Evolutionary conservation across 2,113 vertebrate species (phyloP).

Genomic region (Delphinus delphis): DNA sequence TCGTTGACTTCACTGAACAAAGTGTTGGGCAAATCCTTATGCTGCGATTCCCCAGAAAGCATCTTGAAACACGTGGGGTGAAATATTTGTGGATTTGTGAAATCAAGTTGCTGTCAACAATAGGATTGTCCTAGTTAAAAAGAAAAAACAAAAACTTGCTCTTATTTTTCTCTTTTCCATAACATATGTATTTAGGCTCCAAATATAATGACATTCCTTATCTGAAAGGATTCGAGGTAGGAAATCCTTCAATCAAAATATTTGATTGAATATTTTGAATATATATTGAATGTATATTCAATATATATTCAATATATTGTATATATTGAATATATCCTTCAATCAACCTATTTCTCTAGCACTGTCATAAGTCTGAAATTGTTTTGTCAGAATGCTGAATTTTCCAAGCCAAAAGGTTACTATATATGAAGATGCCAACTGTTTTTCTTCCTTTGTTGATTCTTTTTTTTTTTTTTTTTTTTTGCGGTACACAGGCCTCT

Average conservation of each 20-base stretch:
- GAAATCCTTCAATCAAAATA: slow-evolving; percentile 38
- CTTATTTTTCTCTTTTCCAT: slow-evolving; percentile 3
- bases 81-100: background rate
- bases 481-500: too few relatives aligned
- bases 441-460: slow-evolving; percentile 43
- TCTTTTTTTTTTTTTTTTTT: background rate
- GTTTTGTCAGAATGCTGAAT: slow-evolving; percentile 59
- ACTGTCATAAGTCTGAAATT: slow-evolving; percentile 16
- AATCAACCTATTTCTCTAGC: slow-evolving; percentile 54
- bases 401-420: slow-evolving; percentile 57
- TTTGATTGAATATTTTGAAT: too few relatives aligned
- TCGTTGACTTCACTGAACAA: background rate
- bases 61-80: background rate
- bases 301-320: too few relatives aligned
- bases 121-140: background rate
- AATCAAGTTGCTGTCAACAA: background rate
- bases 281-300: too few relatives aligned
- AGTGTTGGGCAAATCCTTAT: background rate
- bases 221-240: slow-evolving; percentile 37
- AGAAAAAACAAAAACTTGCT: background rate
- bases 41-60: background rate
- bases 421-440: slow-evolving; percentile 43
- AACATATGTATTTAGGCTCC: background rate
- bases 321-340: background rate
- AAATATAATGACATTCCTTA: background rate